A percentile compares a stretch with the other conserved stretches of the same genome.
Conservation (phyloP, 2,113 vertebrate genomes). For the Himantopus leucocephalus region DNA sequence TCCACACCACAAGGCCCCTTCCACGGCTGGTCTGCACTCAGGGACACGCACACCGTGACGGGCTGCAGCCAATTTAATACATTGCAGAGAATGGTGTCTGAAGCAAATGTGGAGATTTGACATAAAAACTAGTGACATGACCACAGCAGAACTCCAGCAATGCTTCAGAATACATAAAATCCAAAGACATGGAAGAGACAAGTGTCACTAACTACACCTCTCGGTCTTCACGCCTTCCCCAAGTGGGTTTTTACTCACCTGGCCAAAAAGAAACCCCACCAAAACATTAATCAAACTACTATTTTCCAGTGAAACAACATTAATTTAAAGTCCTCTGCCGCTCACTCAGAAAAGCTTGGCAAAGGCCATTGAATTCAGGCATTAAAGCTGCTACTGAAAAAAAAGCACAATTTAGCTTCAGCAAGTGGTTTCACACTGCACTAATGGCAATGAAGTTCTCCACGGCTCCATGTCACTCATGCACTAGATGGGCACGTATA, state of each 20-base stretch:
- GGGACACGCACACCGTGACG: accelerated
- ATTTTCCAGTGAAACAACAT: neutral
- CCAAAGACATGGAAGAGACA: neutral
- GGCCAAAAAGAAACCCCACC: neutral
- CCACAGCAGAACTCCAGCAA: neutral
- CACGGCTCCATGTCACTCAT: neutral
- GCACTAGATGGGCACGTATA: accelerated
- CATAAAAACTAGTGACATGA: neutral
- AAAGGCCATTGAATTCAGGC: neutral
- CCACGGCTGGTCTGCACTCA: accelerated
- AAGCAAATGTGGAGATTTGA: neutral
- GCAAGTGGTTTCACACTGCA: neutral
- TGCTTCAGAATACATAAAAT: neutral
- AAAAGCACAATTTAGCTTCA: neutral
- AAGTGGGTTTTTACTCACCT: neutral
- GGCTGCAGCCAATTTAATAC: neutral
- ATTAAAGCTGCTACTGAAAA: neutral
- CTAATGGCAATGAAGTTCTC: neutral
- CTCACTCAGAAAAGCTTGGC: neutral
- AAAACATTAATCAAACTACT: neutral
- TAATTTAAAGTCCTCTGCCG: neutral
- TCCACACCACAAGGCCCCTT: accelerated
- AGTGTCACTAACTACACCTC: neutral
- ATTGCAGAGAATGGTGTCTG: neutral
- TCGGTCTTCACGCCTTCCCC: neutral